A percentile compares a stretch with the other conserved stretches of the same genome.
Conservation (phyloP, 2,888 invertebrate genomes). For the Noctua comes region DNA sequence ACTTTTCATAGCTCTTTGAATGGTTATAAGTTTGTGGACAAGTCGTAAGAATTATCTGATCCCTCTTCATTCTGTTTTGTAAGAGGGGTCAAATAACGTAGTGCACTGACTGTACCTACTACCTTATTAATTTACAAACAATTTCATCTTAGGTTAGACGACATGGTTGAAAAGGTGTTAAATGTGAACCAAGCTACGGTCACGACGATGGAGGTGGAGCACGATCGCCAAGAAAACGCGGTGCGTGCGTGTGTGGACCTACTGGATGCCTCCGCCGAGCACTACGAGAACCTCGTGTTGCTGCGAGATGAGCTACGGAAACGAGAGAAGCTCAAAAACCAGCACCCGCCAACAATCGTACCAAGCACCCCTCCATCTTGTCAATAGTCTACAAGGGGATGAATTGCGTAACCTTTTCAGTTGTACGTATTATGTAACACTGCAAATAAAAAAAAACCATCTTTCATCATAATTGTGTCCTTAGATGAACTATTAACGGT, state of each 20-base stretch:
- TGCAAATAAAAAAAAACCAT: neutral
- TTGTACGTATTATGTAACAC: constrained; percentile 1
- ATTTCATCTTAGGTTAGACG: constrained; percentile 74
- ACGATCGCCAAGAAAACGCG: constrained; percentile 77
- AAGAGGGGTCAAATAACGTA: neutral
- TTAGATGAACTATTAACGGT: neutral
- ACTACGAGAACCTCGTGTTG: constrained; percentile 84
- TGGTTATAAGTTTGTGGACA: neutral
- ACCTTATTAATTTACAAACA: neutral
- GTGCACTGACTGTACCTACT: neutral
- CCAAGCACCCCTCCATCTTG: constrained; percentile 70
- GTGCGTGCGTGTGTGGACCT: constrained; percentile 80
- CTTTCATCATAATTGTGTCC: neutral
- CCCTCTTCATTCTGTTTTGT: neutral
- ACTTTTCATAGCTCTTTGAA: neutral
- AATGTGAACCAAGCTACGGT: constrained; percentile 80
- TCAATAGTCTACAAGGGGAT: neutral
- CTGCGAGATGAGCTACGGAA: constrained; percentile 80
- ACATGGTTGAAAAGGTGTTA: constrained; percentile 83
- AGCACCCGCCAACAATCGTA: constrained; percentile 80
- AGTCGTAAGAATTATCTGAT: neutral
- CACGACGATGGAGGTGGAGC: constrained; percentile 77
- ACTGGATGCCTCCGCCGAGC: constrained; percentile 82
- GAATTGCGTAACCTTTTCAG: neutral
- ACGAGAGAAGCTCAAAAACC: constrained; percentile 69